Evolutionary conservation across 2,888 invertebrate genomes (phyloP), one percentile per base, ranked within the genome.

Genomic region (Malthinus flaveolus): DNA sequence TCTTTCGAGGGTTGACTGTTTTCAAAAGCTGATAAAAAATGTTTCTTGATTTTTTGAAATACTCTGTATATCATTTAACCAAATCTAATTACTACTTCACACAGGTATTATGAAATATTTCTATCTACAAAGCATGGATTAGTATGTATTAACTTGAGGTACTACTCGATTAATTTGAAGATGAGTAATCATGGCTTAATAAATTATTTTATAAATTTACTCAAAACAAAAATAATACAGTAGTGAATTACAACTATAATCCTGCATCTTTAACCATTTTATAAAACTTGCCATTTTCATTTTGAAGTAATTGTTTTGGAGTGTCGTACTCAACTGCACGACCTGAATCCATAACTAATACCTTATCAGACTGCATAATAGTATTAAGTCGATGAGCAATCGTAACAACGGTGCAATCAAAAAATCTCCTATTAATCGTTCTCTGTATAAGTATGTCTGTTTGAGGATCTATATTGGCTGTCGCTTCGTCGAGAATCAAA

Each of bases 361-460:
- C 87, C 76, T 85, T 84, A 78, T 91, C 89, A 0, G 88, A 89
- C 76, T 92, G 91, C 86, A 92, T 91, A 49, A 93, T 87, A 0
- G 92, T 91, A 69, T 91, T 85, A 3, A 93, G 82, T 32, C 92
- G 82, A 77, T 92, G 91, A 32, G 92, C 92, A 37, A 92, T 90
- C 0, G 91, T 91, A 32, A 92, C 81, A 33, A 92, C 90, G 0
- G 91, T 91, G 73, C 90, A 91, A 23, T 85, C 81, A 1, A 81
- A 82, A 72, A 91, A 91, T 73, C 88, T 87, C 39, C 79, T 81
- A 61, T 89, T 81, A 61, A 91, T 90, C 1, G 90, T 89, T 32
- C 81, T 81, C 72, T 91, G 91, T 63, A 91, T 90, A 9, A 90
- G 74, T 1, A 82, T 84, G 70, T 91, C 90, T 23, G 90, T 91